Base-by-base conservation (phyloP, 2,888 invertebrate species). In the Erynnis tages region DNA sequence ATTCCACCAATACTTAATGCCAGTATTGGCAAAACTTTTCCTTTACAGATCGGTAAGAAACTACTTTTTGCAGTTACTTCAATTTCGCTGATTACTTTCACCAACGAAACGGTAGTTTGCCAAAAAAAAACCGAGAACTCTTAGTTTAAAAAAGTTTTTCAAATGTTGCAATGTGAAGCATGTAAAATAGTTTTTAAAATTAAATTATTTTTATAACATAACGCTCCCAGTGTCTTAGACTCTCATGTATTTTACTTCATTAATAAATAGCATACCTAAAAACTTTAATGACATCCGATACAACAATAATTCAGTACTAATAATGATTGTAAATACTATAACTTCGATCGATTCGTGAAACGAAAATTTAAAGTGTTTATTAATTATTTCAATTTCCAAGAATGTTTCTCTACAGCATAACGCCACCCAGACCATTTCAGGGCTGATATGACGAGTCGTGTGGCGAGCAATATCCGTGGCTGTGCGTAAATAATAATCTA, bases 61-160 rank as follows among this genome's bases (percentile, higher is more conserved):
- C 17, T 35, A 25, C 46, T 46, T 27, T 46, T 37, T 37, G 6
- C 16, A 21, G 17, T 13, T 35, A 35, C 35, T 7, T 27, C 27
- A 37, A 46, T 46, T 46, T 27, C 11, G 8, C 16, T 37, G 46
- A 46, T 46, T 46, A 37, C 46, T 35, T 25, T 16, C 4, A 45
- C 19, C 23, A 25, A 37, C 17, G 21, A 21, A 27, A 14, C 32
- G 11, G 32, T n/a, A 34, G 44, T 45, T 21, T 23, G n/a, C 2
- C 32, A 19, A 45, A 10, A 23, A 32, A 45, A 45, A 45, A 45
- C 23, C 13, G 6, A 34, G 17, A 34, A 34, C 13, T 32, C 13
- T 34, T 10, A 34, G n/a, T 45, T 30, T 30, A 8, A 30, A 19
- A 25, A n/a, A 19, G 8, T 13, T 14, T 32, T 16, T 16, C 32